Base-by-base conservation (phyloP, 2,888 invertebrate genomes). In the Vanessa cardui region DNA sequence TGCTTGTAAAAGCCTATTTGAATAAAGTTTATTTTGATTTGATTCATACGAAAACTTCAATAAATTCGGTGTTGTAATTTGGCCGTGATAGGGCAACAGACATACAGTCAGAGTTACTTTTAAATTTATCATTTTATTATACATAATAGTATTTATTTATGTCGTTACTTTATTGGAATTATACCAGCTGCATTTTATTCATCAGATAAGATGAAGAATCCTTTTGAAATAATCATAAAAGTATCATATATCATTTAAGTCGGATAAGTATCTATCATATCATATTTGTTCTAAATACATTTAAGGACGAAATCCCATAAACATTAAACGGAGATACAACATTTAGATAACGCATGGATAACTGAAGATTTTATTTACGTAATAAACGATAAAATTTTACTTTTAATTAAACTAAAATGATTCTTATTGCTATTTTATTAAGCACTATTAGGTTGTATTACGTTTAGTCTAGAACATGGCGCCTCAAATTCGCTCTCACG, bases 401-500 rank as follows among this genome's bases (percentile, higher is more conserved):
- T 46, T 26, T 26, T 58, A 67, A 45, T n/a, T 56, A 62, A 39
- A 39, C 50, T 16, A 68, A 65, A 52, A 21, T 65, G 31, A 26
- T n/a, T 31, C 67, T 67, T 69, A 56, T 15, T 9, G 9, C 12
- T 46, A 64, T 33, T 15, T 31, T 20, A 58, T 66, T 49, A 46
- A 20, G 31, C 50, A 45, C 46, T 26, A 39, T 62, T 58, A 18
- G 68, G 70, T 75, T 72, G 69, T 64, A 63, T 70, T 75, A n/a
- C n/a, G 7, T 54, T 54, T 8, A 74, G 75, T 75, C 73, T 73
- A 61, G 21, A 68, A 75, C 52, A 75, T 76, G 81, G 81, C 80
- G 83, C 80, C 78, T 68, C 62, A 47, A 73, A 76, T 75, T 73
- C 74, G 81, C 78, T 86, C 88, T 81, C 87, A 87, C 86, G 86